Conservation (phyloP, 1,140 invertebrate genomes). For the Lepidurus couesii region DNA sequence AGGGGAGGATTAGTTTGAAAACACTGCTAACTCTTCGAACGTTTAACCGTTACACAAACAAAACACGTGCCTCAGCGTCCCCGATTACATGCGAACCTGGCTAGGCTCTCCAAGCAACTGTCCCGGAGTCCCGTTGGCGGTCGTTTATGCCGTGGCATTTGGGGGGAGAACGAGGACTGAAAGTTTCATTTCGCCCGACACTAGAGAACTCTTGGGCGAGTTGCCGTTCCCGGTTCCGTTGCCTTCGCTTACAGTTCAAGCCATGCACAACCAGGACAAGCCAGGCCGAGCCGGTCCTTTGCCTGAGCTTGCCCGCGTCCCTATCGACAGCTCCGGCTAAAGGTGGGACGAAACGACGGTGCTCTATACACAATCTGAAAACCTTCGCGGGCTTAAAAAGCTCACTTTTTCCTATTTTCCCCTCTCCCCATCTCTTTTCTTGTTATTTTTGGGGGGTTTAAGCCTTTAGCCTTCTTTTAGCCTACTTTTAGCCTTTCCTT, state of each 20-base stretch:
- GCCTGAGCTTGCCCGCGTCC: too few relatives aligned
- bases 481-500: too few relatives aligned
- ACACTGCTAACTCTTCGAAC: not conserved
- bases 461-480: too few relatives aligned
- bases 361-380: not conserved
- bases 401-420: not conserved
- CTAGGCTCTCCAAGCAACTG: slow-evolving; percentile 8
- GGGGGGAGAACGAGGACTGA: not conserved
- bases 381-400: not conserved
- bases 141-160: not conserved
- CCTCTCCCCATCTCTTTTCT: not conserved
- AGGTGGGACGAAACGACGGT: not conserved
- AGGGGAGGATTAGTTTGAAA: too few relatives aligned
- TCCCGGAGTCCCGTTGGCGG: not conserved
- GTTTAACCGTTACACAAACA: not conserved
- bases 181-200: not conserved
- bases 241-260: too few relatives aligned
- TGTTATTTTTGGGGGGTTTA: not conserved
- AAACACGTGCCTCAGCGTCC: not conserved
- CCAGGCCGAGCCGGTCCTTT: too few relatives aligned
- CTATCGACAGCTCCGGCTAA: too few relatives aligned
- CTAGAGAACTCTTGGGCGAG: not conserved
- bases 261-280: too few relatives aligned
- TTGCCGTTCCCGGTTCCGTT: too few relatives aligned
- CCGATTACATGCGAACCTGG: not conserved